Evolutionary conservation across 2,113 vertebrate genomes (phyloP), one percentile per base, ranked within the genome.

Genomic region (Drymodes brunneopygia): DNA sequence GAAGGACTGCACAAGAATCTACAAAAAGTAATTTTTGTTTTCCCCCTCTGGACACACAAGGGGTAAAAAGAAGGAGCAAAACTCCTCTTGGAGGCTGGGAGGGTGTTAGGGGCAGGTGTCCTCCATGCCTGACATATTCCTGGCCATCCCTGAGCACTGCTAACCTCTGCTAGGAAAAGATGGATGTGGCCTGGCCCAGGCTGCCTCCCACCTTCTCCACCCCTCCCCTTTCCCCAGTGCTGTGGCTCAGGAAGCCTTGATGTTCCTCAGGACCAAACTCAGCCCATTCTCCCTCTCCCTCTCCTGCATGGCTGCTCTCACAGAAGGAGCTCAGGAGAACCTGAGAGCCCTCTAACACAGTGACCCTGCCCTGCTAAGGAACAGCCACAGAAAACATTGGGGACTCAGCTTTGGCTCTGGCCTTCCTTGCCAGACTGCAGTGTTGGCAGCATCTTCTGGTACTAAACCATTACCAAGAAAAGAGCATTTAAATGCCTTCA

Each of bases 211-310:
- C 40, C 53, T 31, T 28, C 71, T 36, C 25, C 60, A 84, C 60
- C 57, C 10, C 25, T 53, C 25, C 28, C 18, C 35, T 18, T 48
- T 31, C 57, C 16, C 38, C 3, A 6, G 27, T 0, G 0, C 6
- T 69, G 29, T 67, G 15, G 2, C 58, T 60, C 48, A 56, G 50
- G 48, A 83, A 72, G 51, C 13, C 66, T 48, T 31, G 56, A 24
- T 40, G 44, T 5, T 57, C 45, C 66, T 28, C 48, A 62, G 1
- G 1, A 38, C 23, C 23, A 84, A 56, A 53, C 42, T 16, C 1
- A 12, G 6, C 33, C 24, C 17, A 10, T 22, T 71, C 66, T 14
- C 18, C 40, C 71, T n/a, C 18, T 23, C 36, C 79, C 60, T 19
- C 35, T 50, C 36, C 70, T 61, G 74, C 22, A 5, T 0, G 10